phyloP scores from a whole-genome alignment of 2,888 invertebrate species.

The Chaitophorus viminalis region DNA sequence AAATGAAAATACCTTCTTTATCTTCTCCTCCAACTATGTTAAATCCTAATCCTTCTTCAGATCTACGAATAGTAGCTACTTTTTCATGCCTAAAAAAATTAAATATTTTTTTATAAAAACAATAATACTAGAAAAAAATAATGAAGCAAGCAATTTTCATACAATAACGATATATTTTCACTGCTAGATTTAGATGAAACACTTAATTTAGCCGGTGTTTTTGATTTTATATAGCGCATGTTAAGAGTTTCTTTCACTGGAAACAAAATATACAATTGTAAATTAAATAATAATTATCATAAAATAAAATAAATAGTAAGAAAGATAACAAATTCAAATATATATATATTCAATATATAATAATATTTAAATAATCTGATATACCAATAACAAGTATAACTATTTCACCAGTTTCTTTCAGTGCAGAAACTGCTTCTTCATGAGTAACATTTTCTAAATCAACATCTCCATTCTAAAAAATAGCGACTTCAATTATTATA shows the following conservation, averaged over 20 bases:
- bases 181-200: conserved; percentile 53
- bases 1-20: conserved; percentile 97
- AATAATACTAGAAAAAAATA: neutral
- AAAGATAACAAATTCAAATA: neutral
- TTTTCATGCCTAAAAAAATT: conserved; percentile 43
- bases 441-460: conserved; percentile 96
- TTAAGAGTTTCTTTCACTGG: conserved; percentile 52
- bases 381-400: conserved; percentile 83
- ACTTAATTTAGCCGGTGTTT: conserved; percentile 38
- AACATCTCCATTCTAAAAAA: conserved; percentile 78
- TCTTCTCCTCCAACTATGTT: conserved; percentile 99
- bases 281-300: neutral
- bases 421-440: conserved; percentile 94
- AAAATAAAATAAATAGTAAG: neutral
- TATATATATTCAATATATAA: too few relatives aligned
- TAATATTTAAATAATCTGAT: neutral
- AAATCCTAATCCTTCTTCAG: conserved; percentile 83
- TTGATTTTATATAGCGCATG: conserved; percentile 51
- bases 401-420: conserved; percentile 93
- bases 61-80: conserved; percentile 51
- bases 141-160: neutral
- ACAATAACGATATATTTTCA: conserved; percentile 51
- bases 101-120: neutral
- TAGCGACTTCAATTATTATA: neutral
- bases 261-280: conserved; percentile 7